Evolutionary conservation across 2,888 invertebrate species (phyloP).

Genomic region (Phragmatobia fuliginosa): DNA sequence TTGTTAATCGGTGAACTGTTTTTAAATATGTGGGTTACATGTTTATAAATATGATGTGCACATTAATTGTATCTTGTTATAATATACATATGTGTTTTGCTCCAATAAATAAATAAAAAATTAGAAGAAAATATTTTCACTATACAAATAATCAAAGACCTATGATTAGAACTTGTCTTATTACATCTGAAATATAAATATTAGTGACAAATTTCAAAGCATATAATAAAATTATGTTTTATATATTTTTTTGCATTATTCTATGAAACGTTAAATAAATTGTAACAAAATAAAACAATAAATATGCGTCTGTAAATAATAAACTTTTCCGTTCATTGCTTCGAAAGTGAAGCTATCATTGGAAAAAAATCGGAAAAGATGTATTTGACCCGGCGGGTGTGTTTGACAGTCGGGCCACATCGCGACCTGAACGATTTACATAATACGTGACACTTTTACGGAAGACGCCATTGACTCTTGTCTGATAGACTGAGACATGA

Average conservation of each 20-base stretch:
- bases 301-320: slow-evolving; percentile 54
- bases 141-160: no score
- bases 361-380: slow-evolving; percentile 76
- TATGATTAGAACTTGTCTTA: no score
- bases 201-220: neutral
- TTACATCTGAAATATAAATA: neutral
- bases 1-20: no score
- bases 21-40: no score
- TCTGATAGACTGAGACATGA: slow-evolving; percentile 83
- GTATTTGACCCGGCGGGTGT: slow-evolving; percentile 73
- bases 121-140: no score
- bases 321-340: slow-evolving; percentile 63
- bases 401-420: slow-evolving; percentile 84
- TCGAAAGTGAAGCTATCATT: slow-evolving; percentile 76
- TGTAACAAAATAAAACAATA: slow-evolving; percentile 29
- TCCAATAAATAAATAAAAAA: no score
- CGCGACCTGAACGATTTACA: slow-evolving; percentile 85
- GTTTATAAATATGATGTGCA: no score
- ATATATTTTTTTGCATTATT: no score
- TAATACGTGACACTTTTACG: slow-evolving; percentile 85
- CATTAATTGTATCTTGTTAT: no score
- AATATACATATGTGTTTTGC: no score
- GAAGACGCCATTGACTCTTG: slow-evolving; percentile 80
- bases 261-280: no score
- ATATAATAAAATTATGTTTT: neutral